Evolutionary conservation across 2,888 invertebrate genomes (phyloP), one percentile per base, ranked within the genome.

Genomic region (Rapana venosa): DNA sequence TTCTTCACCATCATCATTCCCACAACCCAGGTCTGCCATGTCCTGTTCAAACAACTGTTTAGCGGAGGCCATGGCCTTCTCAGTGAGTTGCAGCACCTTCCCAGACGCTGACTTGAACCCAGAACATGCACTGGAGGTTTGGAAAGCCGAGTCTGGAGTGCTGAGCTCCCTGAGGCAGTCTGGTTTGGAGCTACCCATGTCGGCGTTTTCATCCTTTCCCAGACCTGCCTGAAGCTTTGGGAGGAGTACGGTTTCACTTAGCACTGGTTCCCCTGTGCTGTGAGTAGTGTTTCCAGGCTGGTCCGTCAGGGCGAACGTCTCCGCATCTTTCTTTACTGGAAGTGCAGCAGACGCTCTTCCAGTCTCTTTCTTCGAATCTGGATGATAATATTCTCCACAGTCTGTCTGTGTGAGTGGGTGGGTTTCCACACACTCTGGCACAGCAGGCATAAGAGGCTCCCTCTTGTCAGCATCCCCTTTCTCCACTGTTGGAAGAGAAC

Each of bases 21-120:
- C 32, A 13, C 58, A 0, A 66, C 35, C 66, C 61, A 86, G 15
- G 22, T 2, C 35, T 32, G 20, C 26, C 6, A 36, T 56, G 15
- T 85, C 88, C 11, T 88, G 35, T n/a, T 58, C n/a, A 36, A 88
- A 86, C 30, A 90, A 35, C 22, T 36, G 79, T 85, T 86, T n/a
- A 79, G 88, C 90, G 30, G 77, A 35, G 17, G 26, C 15, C 36
- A 90, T 22, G 35, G 86, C 88, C 74, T 88, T 35, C 30, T 86
- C 56, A 20, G 77, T 79, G 17, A n/a, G 61, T 47, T 47, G 32
- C 32, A 90, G 20, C 30, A 47, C 17, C 66, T 79, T 88, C n/a
- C 90, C 90, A 32, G 85, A 61, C 0, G 90, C 88, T 6, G 87
- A 81, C 5, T 36, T 66, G 87, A 87, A 90, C 36, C 83, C 87